Base-by-base conservation (phyloP, 2,113 vertebrate species). In the Galemys pyrenaicus region DNA sequence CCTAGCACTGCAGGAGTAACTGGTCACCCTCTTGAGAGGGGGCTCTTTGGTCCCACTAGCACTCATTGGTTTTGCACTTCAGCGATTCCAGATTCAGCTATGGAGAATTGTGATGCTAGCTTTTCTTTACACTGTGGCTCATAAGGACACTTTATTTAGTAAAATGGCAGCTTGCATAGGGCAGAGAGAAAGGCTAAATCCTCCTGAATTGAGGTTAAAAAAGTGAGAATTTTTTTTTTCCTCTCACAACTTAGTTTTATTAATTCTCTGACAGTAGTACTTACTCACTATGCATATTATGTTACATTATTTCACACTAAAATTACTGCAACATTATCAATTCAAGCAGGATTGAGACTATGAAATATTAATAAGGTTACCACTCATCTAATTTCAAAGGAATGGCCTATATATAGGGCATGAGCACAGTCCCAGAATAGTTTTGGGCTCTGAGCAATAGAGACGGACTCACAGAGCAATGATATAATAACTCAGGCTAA, bases 281-380 rank as follows among this genome's bases (percentile, higher is more conserved):
- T 96, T 92, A 92, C 41, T 90, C 56, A 93, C 62, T 67, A 19
- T 88, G 90, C 60, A 77, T 92, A 86, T 90, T 94, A 87, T 90
- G 51, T 73, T 94, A 94, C 73, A 95, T 96, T 92, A 92, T 94
- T 97, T 96, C 85, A 88, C 81, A 85, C 82, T 60, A 86, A 97
- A 97, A 97, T 96, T 96, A 92, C 44, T 91, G 88, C 88, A 81
- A 83, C 64, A 94, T 94, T 96, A 94, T 95, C 92, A 96, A 94
- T 91, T 96, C 95, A 88, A 95, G 91, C 32, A 94, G 96, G 73
- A 94, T 88, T 86, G 73, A 94, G 77, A 56, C 44, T 62, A 97
- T 96, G 81, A 95, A 96, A 96, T 96, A 96, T 97, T 94, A 95
- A 97, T 94, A 95, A 95, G 85, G 89, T 78, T 96, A 94, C 67